Base-by-base conservation (phyloP, 2,888 invertebrate species). In the Dexiosoma caninum region DNA sequence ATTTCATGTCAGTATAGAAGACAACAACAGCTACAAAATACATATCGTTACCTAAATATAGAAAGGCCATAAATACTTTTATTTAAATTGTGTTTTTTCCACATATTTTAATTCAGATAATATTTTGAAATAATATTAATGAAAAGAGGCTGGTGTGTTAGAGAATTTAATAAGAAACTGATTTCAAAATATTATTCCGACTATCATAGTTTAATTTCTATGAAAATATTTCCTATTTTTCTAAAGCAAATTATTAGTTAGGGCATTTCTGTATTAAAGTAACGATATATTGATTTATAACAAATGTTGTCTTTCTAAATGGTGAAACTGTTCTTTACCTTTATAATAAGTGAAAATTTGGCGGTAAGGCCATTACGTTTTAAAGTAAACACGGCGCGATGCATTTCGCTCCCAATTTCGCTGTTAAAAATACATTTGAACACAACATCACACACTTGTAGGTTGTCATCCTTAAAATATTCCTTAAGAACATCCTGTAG, bases 341-440 rank as follows among this genome's bases (percentile, higher is more conserved):
- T 90, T 5, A 90, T 85, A 12, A 90, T 87, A 16, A 90, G 87
- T 0, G 90, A 88, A 77, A 87, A 88, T 62, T 86, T 88, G 19
- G 85, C 85, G 40, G 86, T 86, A 5, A 85, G 85, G 8, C 85
- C 85, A 27, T 87, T 86, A 6, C 87, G 85, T 60, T 85, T 84
- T 71, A 89, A 84, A 78, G 88, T 85, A 32, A 90, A 88, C 16
- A 84, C 84, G n/a, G 87, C 87, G 2, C 90, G 86, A 82, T 90
- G 89, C 87, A 90, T 87, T 83, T 88, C 87, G 76, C 90, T 90
- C 12, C 89, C 89, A 82, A 88, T 86, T 40, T 86, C 87, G 21
- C 83, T 86, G 2, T 75, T 77, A 4, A 82, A 76, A 9, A 86
- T 85, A 74, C 85, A 85, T 76, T 86, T 87, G 12, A 88, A 86